phyloP scores from a whole-genome alignment of 1,140 invertebrate genomes.

The Proctacanthus coquilletti region DNA sequence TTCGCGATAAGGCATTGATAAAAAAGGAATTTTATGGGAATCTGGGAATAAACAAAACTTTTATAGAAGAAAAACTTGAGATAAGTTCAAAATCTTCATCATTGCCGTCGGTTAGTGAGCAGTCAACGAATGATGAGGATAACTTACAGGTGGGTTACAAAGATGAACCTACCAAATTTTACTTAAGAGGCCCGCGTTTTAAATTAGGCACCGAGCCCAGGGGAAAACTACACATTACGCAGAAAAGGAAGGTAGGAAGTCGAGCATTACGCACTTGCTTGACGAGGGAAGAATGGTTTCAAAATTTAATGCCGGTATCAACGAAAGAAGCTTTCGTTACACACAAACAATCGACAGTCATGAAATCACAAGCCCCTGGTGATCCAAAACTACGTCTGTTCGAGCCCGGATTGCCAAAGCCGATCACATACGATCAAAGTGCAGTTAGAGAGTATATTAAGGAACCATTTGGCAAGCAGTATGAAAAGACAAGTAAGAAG shows the following conservation, averaged over 20 bases:
- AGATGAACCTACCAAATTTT: conserved; percentile 13
- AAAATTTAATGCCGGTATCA: conserved; percentile 17
- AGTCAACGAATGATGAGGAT: conserved; percentile 22
- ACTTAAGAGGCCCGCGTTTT: conserved; percentile 22
- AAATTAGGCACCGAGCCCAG: conserved; percentile 19
- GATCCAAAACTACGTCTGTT: conserved; percentile 21
- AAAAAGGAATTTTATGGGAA: conserved; percentile 16
- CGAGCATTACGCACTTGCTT: conserved; percentile 19
- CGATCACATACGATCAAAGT: conserved; percentile 10
- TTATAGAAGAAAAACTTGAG: conserved; percentile 14
- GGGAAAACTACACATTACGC: conserved; percentile 21
- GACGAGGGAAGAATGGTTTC: conserved; percentile 24
- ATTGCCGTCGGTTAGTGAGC: conserved; percentile 8
- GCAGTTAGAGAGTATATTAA: conserved; percentile 16
- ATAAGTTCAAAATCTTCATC: conserved; percentile 12
- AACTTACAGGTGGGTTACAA: conserved; percentile 19
- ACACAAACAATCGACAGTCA: conserved; percentile 20
- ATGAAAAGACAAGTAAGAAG: conserved; percentile 19
- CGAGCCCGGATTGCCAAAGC: conserved; percentile 11
- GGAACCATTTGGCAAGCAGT: conserved; percentile 18
- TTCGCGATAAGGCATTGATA: conserved; percentile 13
- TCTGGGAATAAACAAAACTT: conserved; percentile 14
- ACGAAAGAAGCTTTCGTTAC: conserved; percentile 12
- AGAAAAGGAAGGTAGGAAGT: no score
- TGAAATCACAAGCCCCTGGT: conserved; percentile 18